Evolutionary conservation across 1,140 invertebrate genomes (phyloP).

Genomic region (Ceratosolen solmsi): DNA sequence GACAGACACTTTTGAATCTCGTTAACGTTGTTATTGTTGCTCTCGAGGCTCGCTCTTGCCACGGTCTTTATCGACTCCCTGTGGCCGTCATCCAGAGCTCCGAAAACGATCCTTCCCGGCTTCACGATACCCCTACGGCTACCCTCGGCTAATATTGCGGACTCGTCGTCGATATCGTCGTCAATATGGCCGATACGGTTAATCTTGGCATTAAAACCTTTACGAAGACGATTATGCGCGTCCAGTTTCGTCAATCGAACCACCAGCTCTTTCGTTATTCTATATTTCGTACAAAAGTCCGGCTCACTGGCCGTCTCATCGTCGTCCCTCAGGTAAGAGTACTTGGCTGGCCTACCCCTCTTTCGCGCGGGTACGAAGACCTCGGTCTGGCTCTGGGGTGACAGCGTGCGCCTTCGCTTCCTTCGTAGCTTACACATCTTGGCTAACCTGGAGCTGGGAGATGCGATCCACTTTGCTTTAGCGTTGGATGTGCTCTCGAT

Average conservation of each 20-base stretch:
- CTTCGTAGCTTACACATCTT: not conserved
- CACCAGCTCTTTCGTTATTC: slow-evolving; percentile 45
- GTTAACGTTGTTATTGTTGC: slow-evolving; percentile 34
- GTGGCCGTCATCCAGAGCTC: no score
- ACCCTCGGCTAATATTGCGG: not conserved
- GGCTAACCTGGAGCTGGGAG: not conserved
- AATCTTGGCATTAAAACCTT: not conserved
- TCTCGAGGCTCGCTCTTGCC: slow-evolving; percentile 11
- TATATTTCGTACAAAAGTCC: slow-evolving; percentile 22
- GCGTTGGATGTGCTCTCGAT: not conserved
- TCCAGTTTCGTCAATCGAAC: slow-evolving; percentile 46
- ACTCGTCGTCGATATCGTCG: not conserved
- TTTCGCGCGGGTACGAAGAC: not conserved
- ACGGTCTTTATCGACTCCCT: not conserved
- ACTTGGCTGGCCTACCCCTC: not conserved
- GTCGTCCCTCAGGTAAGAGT: not conserved
- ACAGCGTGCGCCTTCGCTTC: slow-evolving; percentile 15
- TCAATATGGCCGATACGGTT: not conserved
- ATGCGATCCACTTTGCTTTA: not conserved
- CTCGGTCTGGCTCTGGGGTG: not conserved
- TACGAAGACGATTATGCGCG: slow-evolving; percentile 13
- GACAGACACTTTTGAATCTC: slow-evolving; percentile 18
- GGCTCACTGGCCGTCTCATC: not conserved
- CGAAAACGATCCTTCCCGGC: not conserved
- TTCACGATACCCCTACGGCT: not conserved